Percentiles rank a stretch among this genome's conserved stretches.
Conservation (phyloP, 2,113 vertebrate genomes). For the Pelecanus crispus region DNA sequence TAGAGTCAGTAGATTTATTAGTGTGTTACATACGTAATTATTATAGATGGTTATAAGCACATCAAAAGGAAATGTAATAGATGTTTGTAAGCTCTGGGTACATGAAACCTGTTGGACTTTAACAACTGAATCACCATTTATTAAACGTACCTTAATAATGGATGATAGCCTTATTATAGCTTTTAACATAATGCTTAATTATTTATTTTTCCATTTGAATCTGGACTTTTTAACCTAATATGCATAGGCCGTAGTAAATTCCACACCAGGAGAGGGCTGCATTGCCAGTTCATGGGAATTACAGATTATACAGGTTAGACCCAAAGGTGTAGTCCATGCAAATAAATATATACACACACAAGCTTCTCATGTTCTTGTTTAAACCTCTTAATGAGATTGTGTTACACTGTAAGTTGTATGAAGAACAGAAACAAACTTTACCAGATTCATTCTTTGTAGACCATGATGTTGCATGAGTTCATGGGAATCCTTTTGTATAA, state of each 20-base stretch:
- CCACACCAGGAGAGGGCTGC: background rate
- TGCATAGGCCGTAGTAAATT: background rate
- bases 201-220: conserved; percentile 30
- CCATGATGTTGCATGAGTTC: background rate
- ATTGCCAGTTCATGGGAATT: background rate
- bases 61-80: conserved; percentile 40
- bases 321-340: background rate
- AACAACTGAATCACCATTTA: background rate
- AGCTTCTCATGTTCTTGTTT: background rate
- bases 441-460: background rate
- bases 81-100: conserved; percentile 42
- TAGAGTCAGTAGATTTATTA: conserved; percentile 37
- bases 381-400: background rate
- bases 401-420: background rate
- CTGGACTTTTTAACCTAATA: background rate
- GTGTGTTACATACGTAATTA: conserved; percentile 14
- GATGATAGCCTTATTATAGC: background rate
- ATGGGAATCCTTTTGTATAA: background rate
- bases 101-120: conserved; percentile 26
- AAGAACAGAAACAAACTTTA: background rate
- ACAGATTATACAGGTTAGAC: background rate
- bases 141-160: conserved; percentile 15
- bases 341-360: background rate
- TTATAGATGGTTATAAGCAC: conserved; percentile 35
- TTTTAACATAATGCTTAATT: background rate